Conservation (phyloP, 1,140 invertebrate species). For the Magallana angulata region DNA sequence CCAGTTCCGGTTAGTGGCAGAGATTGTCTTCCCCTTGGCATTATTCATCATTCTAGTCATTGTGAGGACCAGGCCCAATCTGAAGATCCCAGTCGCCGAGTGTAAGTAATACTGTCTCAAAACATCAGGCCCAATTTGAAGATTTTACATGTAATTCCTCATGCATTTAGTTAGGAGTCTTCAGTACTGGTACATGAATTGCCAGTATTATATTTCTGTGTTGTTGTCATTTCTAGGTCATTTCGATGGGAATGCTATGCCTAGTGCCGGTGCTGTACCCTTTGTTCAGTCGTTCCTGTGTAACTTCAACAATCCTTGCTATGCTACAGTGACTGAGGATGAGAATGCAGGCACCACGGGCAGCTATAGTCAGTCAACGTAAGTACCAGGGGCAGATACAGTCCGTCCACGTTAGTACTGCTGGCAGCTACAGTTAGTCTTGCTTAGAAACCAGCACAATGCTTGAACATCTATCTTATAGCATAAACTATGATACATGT, state of each 20-base stretch:
- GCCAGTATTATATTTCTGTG: too few species aligned
- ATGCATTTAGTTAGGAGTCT: too few species aligned
- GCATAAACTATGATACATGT: too few species aligned
- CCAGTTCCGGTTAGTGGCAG: slow-evolving; percentile 85
- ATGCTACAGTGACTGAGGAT: slow-evolving; percentile 72
- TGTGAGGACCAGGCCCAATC: slow-evolving; percentile 80
- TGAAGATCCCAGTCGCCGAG: slow-evolving; percentile 72
- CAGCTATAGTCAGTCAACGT: slow-evolving; percentile 76
- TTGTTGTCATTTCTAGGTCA: slow-evolving; percentile 79
- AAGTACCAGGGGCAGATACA: slow-evolving; percentile 55
- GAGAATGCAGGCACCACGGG: slow-evolving; percentile 70
- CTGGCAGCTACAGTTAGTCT: neutral
- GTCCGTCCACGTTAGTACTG: neutral
- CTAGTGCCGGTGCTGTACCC: slow-evolving; percentile 82
- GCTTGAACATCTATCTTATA: too few species aligned
- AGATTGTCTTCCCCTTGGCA: slow-evolving; percentile 85
- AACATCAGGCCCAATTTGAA: too few species aligned
- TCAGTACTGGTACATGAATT: too few species aligned
- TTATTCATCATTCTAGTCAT: slow-evolving; percentile 86
- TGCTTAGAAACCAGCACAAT: neutral
- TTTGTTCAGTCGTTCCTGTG: slow-evolving; percentile 82
- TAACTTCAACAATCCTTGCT: slow-evolving; percentile 83
- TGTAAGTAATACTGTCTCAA: slow-evolving; percentile 78
- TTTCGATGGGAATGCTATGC: slow-evolving; percentile 83
- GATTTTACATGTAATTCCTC: too few species aligned